Conservation (phyloP, 2,113 vertebrate species). For the Sigmodon hispidus region DNA sequence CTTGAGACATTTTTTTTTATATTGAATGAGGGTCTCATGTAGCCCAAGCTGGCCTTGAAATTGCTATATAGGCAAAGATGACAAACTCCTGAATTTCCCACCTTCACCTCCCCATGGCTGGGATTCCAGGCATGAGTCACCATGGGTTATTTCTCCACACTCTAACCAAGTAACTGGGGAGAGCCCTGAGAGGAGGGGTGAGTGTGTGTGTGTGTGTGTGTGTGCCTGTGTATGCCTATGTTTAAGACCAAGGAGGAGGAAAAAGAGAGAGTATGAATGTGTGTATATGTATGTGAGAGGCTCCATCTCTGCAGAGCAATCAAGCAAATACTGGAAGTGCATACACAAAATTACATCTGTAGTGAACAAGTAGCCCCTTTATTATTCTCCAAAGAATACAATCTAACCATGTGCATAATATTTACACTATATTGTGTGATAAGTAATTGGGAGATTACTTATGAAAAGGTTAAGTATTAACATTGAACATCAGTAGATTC, state of each 20-base stretch:
- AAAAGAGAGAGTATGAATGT: background rate
- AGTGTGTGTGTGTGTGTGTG: background rate
- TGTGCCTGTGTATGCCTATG: background rate
- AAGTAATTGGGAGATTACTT: background rate
- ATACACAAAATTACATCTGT: background rate
- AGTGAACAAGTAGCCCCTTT: background rate
- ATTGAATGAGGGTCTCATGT: background rate
- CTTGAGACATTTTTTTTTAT: background rate
- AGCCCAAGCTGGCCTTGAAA: background rate
- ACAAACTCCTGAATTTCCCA: background rate
- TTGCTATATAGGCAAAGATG: too few species aligned
- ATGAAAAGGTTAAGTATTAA: background rate
- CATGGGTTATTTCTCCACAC: background rate
- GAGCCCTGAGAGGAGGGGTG: background rate
- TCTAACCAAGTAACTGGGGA: background rate
- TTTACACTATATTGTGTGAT: background rate
- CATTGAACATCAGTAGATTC: background rate
- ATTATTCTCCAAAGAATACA: background rate
- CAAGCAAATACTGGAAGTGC: background rate
- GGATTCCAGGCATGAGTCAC: background rate
- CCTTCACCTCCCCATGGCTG: background rate
- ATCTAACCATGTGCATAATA: background rate
- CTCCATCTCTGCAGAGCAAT: background rate
- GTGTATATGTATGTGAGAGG: background rate
- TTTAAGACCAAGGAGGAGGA: background rate